phyloP scores from a whole-genome alignment of 2,113 vertebrate species.

The Gambusia affinis region DNA sequence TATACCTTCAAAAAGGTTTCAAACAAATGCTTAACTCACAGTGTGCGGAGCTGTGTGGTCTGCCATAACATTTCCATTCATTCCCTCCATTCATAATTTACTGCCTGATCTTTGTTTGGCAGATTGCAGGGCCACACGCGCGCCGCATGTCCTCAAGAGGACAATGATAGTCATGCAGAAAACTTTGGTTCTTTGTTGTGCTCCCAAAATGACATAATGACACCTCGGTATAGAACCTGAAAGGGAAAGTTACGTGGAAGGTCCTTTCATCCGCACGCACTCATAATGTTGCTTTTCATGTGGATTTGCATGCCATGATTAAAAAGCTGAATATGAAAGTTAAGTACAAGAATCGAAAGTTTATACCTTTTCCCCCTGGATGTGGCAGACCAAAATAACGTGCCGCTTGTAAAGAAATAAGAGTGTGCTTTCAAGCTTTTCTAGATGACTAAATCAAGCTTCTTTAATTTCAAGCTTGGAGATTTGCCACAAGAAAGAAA shows the following conservation, averaged over 20 bases:
- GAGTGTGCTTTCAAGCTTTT: conserved; percentile 28
- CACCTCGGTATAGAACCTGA: conserved; percentile 44
- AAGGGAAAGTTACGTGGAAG: conserved; percentile 41
- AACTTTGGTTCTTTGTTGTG: conserved; percentile 64
- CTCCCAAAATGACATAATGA: conserved; percentile 70
- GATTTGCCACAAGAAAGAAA: conserved; percentile 20
- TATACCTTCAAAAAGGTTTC: conserved; percentile 55
- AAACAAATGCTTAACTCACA: conserved; percentile 36
- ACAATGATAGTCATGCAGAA: conserved; percentile 68
- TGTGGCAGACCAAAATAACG: conserved; percentile 33
- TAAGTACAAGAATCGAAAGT: conserved; percentile 59
- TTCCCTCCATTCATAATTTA: conserved; percentile 51
- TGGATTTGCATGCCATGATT: conserved; percentile 55
- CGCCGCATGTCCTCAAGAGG: conserved; percentile 50
- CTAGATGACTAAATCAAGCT: conserved; percentile 10
- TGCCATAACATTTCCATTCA: conserved; percentile 50
- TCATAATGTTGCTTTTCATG: conserved; percentile 61
- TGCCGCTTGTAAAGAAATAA: conserved; percentile 19
- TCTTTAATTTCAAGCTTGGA: conserved; percentile 30
- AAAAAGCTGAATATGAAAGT: conserved; percentile 62
- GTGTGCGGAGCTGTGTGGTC: conserved; percentile 21
- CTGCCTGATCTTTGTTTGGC: conserved; percentile 37
- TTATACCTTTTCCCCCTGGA: conserved; percentile 22
- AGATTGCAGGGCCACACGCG: conserved; percentile 52
- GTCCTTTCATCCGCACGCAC: conserved; percentile 44